phyloP scores from a whole-genome alignment of 2,797 vertebrate species.

The Tokudaia muenninki region DNA sequence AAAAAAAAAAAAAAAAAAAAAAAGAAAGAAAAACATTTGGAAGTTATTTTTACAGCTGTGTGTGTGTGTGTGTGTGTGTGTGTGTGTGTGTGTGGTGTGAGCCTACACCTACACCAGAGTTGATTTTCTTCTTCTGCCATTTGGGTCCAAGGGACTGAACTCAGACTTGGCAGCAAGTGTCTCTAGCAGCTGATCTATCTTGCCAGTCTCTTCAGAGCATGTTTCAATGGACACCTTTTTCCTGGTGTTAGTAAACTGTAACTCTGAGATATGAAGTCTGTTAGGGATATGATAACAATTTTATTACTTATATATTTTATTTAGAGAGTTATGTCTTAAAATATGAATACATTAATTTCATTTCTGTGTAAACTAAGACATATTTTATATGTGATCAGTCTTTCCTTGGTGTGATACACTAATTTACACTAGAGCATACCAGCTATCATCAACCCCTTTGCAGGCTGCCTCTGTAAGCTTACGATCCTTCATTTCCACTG shows the following conservation, averaged over 20 bases:
- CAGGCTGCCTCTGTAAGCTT: background rate
- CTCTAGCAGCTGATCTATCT: background rate
- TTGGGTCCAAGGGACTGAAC: background rate
- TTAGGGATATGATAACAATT: background rate
- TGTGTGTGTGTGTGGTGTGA: background rate
- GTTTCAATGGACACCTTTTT: background rate
- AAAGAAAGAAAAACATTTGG: background rate
- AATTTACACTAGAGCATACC: background rate
- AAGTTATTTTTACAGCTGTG: background rate
- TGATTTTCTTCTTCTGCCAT: background rate
- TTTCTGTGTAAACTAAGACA: background rate
- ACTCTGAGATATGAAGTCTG: background rate
- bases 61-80: background rate
- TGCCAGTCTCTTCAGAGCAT: background rate
- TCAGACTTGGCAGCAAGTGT: background rate
- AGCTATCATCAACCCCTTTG: background rate
- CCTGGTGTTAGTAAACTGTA: background rate
- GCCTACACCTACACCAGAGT: background rate
- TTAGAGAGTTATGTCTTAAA: constrained; percentile 1
- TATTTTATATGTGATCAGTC: background rate
- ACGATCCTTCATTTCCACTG: background rate
- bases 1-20: background rate
- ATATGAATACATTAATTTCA: background rate
- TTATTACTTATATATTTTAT: constrained; percentile 29
- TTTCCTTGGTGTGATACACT: background rate